These are phyloP conservation scores for Pycnonotus jocosus DNA, from an alignment of 2,113 vertebrate species.

Conservation along the genomic window DNA sequence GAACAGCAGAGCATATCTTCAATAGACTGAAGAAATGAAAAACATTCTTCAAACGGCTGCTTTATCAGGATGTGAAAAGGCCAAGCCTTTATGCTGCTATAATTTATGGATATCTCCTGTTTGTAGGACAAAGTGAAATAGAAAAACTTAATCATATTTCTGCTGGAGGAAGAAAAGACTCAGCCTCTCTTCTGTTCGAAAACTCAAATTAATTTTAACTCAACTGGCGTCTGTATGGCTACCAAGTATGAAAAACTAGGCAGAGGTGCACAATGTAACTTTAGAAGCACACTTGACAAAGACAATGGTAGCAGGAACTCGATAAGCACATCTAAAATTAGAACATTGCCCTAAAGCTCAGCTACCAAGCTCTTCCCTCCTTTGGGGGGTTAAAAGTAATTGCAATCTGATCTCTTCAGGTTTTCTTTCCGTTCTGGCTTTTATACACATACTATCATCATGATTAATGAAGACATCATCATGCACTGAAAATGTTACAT, in stretches of 20 bases:
- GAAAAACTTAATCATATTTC: conserved; percentile 41
- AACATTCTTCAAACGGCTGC: conserved; percentile 38
- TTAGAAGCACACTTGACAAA: background rate
- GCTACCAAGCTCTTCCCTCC: background rate
- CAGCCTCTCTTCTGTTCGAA: background rate
- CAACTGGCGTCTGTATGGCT: background rate
- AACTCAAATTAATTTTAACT: conserved; percentile 15
- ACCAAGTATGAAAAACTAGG: background rate
- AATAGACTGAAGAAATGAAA: conserved; percentile 41
- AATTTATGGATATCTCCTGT: conserved; percentile 50
- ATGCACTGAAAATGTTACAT: background rate
- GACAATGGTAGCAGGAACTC: background rate
- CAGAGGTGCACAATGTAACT: background rate
- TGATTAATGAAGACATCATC: conserved; percentile 24
- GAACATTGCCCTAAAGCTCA: background rate
- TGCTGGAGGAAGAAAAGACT: conserved; percentile 1
- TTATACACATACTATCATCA: background rate
- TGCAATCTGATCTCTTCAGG: background rate
- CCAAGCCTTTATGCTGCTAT: conserved; percentile 28
- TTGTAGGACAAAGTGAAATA: conserved; percentile 51
- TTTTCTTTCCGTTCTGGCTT: conserved; percentile 24
- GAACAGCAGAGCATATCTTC: conserved; percentile 35
- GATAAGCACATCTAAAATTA: background rate
- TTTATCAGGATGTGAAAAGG: conserved; percentile 41
- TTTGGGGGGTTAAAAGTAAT: background rate